These are phyloP conservation scores for Pecten maximus DNA, from an alignment of 2,888 invertebrate species.

Conservation along the genomic window DNA sequence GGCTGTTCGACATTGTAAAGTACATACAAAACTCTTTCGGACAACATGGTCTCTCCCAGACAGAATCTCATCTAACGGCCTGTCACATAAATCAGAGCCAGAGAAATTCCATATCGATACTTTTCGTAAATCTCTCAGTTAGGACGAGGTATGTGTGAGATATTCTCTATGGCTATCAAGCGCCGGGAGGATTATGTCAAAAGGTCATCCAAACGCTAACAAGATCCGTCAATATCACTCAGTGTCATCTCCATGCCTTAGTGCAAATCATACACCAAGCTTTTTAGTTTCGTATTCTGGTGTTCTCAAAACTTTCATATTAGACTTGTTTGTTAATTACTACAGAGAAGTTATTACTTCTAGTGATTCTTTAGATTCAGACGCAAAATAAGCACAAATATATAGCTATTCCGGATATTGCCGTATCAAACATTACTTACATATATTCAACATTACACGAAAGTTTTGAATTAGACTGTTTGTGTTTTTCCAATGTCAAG, in stretches of 20 bases:
- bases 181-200: slow-evolving; percentile 12
- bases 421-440: no score
- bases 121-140: slow-evolving; percentile 9
- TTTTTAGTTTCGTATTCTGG: background rate
- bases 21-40: background rate
- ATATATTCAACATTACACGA: no score
- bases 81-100: slow-evolving; percentile 18
- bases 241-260: background rate
- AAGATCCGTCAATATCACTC: background rate
- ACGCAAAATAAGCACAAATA: no score
- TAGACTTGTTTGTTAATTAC: no score
- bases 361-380: no score
- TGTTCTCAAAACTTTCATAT: background rate
- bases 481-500: no score
- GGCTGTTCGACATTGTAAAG: background rate
- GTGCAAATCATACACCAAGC: background rate
- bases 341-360: no score
- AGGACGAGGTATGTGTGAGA: background rate
- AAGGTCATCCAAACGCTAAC: slow-evolving; percentile 5
- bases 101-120: background rate
- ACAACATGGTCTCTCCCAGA: background rate
- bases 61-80: background rate
- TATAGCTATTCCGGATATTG: no score
- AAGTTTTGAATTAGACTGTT: no score
- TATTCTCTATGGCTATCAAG: slow-evolving; percentile 10